phyloP scores from a whole-genome alignment of 2,888 invertebrate species.

The Trissonchulus sp. region DNA sequence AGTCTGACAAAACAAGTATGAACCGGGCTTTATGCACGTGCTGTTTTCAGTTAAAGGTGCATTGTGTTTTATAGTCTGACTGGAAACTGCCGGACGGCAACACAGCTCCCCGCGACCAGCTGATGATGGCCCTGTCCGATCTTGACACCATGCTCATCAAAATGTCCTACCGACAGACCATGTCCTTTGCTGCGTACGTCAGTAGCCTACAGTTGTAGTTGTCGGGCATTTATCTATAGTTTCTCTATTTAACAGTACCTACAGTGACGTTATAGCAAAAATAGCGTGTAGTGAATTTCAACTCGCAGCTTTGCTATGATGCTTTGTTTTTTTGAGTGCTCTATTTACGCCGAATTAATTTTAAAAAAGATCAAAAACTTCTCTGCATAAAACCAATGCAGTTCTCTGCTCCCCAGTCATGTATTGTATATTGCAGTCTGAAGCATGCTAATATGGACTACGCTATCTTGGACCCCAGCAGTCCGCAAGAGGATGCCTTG shows the following conservation, averaged over 20 bases:
- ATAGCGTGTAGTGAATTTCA: background rate
- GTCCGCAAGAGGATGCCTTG: conserved; percentile 58
- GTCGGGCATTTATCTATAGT: background rate
- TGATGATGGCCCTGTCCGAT: conserved; percentile 81
- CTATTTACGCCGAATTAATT: too few species aligned
- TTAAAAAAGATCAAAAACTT: background rate
- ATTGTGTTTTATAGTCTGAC: conserved; percentile 24
- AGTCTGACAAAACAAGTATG: too few species aligned
- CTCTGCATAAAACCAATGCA: background rate
- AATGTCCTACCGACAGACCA: conserved; percentile 64
- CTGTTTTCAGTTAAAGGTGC: background rate
- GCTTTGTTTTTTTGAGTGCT: background rate
- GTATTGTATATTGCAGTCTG: background rate
- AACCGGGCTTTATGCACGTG: too few species aligned
- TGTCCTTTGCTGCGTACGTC: conserved; percentile 18
- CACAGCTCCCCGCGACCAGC: conserved; percentile 69
- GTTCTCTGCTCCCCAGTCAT: background rate
- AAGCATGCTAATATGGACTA: conserved; percentile 5
- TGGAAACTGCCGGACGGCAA: conserved; percentile 69
- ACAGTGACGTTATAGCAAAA: too few species aligned
- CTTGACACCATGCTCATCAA: conserved; percentile 76
- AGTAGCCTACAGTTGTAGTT: background rate
- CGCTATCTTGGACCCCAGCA: background rate
- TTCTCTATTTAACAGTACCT: background rate
- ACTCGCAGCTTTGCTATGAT: background rate